Evolutionary conservation across 2,888 invertebrate genomes (phyloP), one percentile per base, ranked within the genome.

Genomic region (Nephrotoma guestfalica): DNA sequence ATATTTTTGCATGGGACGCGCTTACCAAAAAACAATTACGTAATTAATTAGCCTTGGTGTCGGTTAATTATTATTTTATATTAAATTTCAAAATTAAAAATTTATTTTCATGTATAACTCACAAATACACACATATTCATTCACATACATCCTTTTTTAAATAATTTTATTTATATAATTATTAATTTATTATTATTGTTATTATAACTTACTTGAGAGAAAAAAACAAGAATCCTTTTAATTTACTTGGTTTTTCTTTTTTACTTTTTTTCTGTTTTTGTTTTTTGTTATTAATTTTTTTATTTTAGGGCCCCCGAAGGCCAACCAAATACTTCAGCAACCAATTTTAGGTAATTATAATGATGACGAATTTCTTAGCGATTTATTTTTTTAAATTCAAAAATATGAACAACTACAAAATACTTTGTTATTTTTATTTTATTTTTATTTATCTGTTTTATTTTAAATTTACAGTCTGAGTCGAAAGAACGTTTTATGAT

Each of bases 241-340:
- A 89, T 89, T 89, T 88, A 88, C 88, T 88, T 88, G 88, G 88
- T 88, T 88, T 89, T 89, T 88, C 88, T 88, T 89, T 89, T 87
- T 88, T 87, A 89, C 88, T 87, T 88, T 89, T 86, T 87, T 88
- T 87, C 47, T 88, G 87, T 88, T 85, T n/a, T 85, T 87, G 88
- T 88, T 87, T 87, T 87, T 88, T 88, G 86, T 88, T 87, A 87
- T 87, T 87, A 87, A 87, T 88, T 87, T 87, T 88, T 88, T 87
- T 88, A 88, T 89, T 89, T 89, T 89, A 89, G 89, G 88, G 89
- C 89, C 89, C 89, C 88, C 89, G 89, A 89, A 87, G 89, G 89
- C 89, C 89, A 89, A 89, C 88, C 89, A 89, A 89, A 89, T 88
- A 88, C 88, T 88, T 88, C 89, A 88, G 87, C 89, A 88, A 89